Base-by-base conservation (phyloP, 2,888 invertebrate species). In the Caenorhabditis wallacei region DNA sequence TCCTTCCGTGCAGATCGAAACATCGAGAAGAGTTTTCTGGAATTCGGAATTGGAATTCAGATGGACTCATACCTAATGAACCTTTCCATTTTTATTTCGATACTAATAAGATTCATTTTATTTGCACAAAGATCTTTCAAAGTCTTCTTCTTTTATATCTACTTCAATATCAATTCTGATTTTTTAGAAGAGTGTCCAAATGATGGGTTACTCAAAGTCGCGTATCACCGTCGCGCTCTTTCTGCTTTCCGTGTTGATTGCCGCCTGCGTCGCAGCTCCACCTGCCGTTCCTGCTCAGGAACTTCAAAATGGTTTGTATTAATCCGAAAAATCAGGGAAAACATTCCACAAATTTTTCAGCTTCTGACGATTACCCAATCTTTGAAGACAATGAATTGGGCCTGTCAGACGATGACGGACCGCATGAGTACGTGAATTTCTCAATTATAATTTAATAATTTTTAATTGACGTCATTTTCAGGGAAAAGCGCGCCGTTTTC, bases 401-500 rank as follows among this genome's bases (percentile, higher is more conserved):
- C 7, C 8, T 70, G 30, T 16, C 57, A 2, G 22, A 1, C 0
- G 78, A 70, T 3, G 78, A 46, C 4, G 76, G 26, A 13, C 76
- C 53, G 10, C 53, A 59, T 43, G 76, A 63, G 78, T 78, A 63
- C 40, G 76, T 57, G 43, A 13, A 13, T 26, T 24, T 59, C 16
- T 13, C 16, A 3, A 16, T 26, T 2, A 4, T 3, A 59, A 59
- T 22, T 59, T 22, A 1, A 22, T 59, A 1, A 22, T 16, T 56
- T 69, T 43, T 43, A n/a, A 46, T 46, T 40, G 40, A 22, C n/a
- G 18, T 64, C 54, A 64, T 64, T 68, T 82, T 30, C 63, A 64
- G 79, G 13, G 56, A 78, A 24, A 82, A 82, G 37, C 71, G 78
- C 22, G 78, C 82, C 18, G 78, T 83, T 13, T 70, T 84, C 43